Conservation (phyloP, 2,113 vertebrate species). For the Pachycephala philippinensis region DNA sequence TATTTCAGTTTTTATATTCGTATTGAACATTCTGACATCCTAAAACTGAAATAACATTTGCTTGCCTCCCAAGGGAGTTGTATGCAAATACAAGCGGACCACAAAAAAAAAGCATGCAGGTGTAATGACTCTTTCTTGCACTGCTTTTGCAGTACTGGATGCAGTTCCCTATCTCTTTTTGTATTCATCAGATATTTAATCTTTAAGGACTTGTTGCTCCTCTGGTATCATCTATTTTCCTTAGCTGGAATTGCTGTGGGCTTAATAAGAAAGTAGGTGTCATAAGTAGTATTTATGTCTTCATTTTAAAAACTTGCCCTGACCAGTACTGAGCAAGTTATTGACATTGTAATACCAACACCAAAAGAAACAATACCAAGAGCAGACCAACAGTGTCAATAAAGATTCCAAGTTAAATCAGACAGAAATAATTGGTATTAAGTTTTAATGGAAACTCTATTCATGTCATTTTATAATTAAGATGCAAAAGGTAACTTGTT, state of each 20-base stretch:
- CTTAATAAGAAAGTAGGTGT: neutral
- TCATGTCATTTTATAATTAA: constrained; percentile 60
- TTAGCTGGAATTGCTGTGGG: neutral
- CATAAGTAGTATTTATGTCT: neutral
- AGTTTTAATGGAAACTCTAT: constrained; percentile 56
- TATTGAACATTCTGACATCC: neutral
- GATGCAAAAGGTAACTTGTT: constrained; percentile 50
- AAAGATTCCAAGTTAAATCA: constrained; percentile 61
- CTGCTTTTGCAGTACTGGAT: neutral
- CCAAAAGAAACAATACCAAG: constrained; percentile 22
- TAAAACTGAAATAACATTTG: neutral
- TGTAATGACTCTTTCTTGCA: neutral
- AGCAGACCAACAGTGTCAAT: constrained; percentile 46
- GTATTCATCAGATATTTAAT: neutral
- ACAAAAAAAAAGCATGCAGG: neutral
- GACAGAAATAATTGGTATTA: constrained; percentile 66
- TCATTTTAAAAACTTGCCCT: constrained; percentile 58
- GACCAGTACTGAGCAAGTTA: constrained; percentile 49
- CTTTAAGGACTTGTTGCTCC: neutral
- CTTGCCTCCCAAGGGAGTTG: neutral
- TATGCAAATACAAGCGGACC: neutral
- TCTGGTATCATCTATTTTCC: neutral
- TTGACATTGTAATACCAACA: constrained; percentile 42
- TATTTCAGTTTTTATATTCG: neutral
- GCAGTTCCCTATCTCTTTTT: neutral